Percentiles rank a stretch among this genome's conserved stretches.
phyloP scores from a whole-genome alignment of 2,113 vertebrate genomes.

The Amia ocellicauda region DNA sequence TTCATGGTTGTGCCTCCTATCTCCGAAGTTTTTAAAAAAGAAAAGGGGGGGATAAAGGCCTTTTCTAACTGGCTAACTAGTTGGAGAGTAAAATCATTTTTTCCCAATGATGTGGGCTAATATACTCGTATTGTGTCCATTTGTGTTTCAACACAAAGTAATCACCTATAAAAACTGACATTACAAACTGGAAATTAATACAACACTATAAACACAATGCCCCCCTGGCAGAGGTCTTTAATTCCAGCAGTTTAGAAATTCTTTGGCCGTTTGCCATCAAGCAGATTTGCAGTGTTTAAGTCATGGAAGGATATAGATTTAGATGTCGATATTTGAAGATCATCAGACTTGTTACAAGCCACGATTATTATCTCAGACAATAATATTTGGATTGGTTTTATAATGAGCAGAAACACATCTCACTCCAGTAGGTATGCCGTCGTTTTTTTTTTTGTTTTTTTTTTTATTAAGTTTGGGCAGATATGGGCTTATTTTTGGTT shows the following conservation, averaged over 20 bases:
- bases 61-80: background rate
- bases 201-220: background rate
- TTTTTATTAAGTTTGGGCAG: background rate
- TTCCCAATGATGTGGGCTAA: background rate
- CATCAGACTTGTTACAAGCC: background rate
- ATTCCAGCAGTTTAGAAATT: background rate
- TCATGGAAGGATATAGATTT: slow-evolving; percentile 15
- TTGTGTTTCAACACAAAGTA: background rate
- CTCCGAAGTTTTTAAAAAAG: slow-evolving; percentile 8
- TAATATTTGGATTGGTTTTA: slow-evolving; percentile 9
- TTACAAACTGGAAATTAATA: no score
- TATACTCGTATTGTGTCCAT: no score
- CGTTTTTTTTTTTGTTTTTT: slow-evolving; percentile 13
- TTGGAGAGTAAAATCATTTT: background rate
- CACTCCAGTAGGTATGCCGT: slow-evolving; percentile 9
- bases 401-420: background rate
- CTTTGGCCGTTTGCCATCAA: background rate
- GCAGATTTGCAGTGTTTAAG: background rate
- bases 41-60: background rate
- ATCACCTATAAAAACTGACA: no score
- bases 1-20: background rate
- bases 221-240: background rate
- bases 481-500: no score
- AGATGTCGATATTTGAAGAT: slow-evolving; percentile 1
- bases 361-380: background rate